These are phyloP conservation scores for Malurus elegans DNA, from an alignment of 2,113 vertebrate genomes.

Conservation along the genomic window DNA sequence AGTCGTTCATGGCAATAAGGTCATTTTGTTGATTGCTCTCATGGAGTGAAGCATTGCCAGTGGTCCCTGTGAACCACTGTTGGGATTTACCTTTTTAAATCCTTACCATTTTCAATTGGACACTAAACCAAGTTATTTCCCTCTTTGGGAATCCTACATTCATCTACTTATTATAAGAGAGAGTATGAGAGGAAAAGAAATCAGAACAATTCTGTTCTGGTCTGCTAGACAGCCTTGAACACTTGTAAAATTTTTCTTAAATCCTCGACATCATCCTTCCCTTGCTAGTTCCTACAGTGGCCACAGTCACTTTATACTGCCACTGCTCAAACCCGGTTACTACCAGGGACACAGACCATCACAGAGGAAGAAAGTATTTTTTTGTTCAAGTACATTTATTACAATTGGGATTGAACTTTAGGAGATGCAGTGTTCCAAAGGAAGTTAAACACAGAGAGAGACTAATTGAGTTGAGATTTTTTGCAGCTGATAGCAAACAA, in stretches of 20 bases:
- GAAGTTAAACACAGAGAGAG: constrained; percentile 29
- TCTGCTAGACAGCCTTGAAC: background rate
- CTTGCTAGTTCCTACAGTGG: background rate
- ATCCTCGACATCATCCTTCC: background rate
- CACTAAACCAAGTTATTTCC: background rate
- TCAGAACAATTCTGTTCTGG: background rate
- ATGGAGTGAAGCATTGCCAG: background rate
- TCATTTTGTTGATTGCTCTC: background rate
- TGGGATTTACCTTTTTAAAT: background rate
- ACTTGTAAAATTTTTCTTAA: background rate
- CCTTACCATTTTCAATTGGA: background rate
- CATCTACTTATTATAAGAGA: background rate
- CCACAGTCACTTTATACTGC: background rate
- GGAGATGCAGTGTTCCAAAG: constrained; percentile 15
- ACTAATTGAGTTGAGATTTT: constrained; percentile 61
- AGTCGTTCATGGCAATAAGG: background rate
- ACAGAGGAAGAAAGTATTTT: background rate
- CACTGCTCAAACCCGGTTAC: background rate
- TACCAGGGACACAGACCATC: background rate
- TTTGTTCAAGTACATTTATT: constrained; percentile 34
- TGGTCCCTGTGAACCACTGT: background rate
- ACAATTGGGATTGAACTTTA: constrained; percentile 16
- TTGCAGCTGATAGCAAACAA: constrained; percentile 52
- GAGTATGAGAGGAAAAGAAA: background rate
- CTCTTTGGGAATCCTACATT: background rate